Percentiles rank a stretch among this genome's conserved stretches.
Conservation (phyloP, 23 tunicate species). For the Phallusia fumigata region DNA sequence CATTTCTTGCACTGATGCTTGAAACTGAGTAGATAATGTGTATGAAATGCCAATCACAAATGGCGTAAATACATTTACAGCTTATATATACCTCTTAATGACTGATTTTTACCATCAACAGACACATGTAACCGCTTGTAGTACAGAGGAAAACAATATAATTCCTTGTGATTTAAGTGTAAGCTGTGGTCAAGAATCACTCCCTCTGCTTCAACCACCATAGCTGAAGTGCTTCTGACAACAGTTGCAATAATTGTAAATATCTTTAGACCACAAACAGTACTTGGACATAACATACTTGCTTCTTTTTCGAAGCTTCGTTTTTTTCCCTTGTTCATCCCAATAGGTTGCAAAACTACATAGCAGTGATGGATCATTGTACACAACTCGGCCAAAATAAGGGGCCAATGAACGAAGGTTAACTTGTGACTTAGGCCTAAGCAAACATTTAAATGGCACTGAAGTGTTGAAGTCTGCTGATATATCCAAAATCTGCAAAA, state of each 20-base stretch:
- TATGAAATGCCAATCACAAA: background rate
- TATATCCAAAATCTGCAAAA: too few species aligned
- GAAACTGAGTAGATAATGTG: constrained; percentile 8
- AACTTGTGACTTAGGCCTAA: background rate
- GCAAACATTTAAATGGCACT: background rate
- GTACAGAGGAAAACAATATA: constrained; percentile 1
- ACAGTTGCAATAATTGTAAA: background rate
- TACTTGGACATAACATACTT: background rate
- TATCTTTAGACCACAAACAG: background rate
- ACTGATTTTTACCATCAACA: background rate
- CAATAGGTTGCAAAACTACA: background rate
- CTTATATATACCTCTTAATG: background rate
- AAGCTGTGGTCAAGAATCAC: constrained; percentile 10
- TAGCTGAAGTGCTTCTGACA: constrained; percentile 4
- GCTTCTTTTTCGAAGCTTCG: background rate
- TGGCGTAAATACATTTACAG: background rate
- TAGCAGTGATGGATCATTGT: background rate
- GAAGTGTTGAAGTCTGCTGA: too few species aligned
- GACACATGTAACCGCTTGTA: constrained; percentile 5
- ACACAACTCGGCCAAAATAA: background rate
- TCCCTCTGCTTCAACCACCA: constrained; percentile 43
- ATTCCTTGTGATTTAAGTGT: background rate
- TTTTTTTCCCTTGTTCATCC: background rate
- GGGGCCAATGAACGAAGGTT: background rate
- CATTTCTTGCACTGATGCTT: constrained; percentile 19